Evolutionary conservation across 2,888 invertebrate species (phyloP).

Genomic region (Chloroclystis v-ata): DNA sequence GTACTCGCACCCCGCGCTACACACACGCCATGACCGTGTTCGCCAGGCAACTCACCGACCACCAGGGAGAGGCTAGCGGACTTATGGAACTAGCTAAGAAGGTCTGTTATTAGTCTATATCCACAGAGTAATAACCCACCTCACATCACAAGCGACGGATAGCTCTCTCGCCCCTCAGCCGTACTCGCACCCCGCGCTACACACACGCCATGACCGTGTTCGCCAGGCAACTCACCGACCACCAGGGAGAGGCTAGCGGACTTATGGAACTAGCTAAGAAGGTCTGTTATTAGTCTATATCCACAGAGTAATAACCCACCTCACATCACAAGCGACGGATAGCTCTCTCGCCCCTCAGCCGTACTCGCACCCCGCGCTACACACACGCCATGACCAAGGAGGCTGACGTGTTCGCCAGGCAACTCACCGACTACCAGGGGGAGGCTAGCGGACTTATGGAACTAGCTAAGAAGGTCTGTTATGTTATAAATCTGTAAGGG

Average conservation of each 20-base stretch:
- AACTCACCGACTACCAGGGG: constrained; percentile 81
- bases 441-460: constrained; percentile 74
- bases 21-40: constrained; percentile 86
- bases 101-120: neutral
- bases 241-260: constrained; percentile 71
- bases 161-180: constrained; percentile 44
- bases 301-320: constrained; percentile 48
- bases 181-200: constrained; percentile 63
- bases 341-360: constrained; percentile 44
- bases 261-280: constrained; percentile 61
- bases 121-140: constrained; percentile 48
- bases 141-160: constrained; percentile 34
- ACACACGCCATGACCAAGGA: constrained; percentile 86
- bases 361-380: constrained; percentile 63
- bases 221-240: constrained; percentile 80
- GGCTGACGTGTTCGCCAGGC: constrained; percentile 77
- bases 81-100: constrained; percentile 61
- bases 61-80: constrained; percentile 71
- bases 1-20: constrained; percentile 63
- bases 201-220: constrained; percentile 86
- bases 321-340: constrained; percentile 36
- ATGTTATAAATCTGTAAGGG: too few species aligned
- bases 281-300: neutral
- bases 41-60: constrained; percentile 80
- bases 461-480: constrained; percentile 40